Evolutionary conservation across 2,113 vertebrate genomes (phyloP).

Genomic region (Mesoclemmys tuberculata): DNA sequence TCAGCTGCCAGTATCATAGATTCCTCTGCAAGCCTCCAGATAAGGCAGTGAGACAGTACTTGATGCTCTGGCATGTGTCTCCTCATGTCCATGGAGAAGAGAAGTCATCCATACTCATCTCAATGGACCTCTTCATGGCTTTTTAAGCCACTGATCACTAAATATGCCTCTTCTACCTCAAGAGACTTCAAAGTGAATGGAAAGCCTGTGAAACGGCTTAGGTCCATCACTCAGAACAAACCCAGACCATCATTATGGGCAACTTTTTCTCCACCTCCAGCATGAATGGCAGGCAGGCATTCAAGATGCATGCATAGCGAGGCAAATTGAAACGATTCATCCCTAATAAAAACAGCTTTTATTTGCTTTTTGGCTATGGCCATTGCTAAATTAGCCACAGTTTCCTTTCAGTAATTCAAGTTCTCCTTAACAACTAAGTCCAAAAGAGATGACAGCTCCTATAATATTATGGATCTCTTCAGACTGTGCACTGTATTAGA

Average conservation of each 20-base stretch:
- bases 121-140: background rate
- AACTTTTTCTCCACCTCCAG: background rate
- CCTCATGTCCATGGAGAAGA: background rate
- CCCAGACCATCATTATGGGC: background rate
- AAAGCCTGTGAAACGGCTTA: background rate
- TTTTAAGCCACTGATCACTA: background rate
- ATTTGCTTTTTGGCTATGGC: rapidly evolving
- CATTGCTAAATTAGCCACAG: background rate
- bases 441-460: background rate
- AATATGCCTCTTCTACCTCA: background rate
- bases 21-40: background rate
- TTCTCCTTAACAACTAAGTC: background rate
- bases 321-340: background rate
- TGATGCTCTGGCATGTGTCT: background rate
- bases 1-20: background rate
- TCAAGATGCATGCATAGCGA: background rate
- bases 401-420: background rate
- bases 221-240: background rate
- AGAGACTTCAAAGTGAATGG: background rate
- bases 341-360: background rate
- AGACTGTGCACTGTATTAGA: background rate
- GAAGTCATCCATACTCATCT: background rate
- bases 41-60: no score
- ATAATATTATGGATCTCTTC: background rate
- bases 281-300: background rate